Conservation (phyloP, 2,113 vertebrate species). For the Cranoglanis bouderius region DNA sequence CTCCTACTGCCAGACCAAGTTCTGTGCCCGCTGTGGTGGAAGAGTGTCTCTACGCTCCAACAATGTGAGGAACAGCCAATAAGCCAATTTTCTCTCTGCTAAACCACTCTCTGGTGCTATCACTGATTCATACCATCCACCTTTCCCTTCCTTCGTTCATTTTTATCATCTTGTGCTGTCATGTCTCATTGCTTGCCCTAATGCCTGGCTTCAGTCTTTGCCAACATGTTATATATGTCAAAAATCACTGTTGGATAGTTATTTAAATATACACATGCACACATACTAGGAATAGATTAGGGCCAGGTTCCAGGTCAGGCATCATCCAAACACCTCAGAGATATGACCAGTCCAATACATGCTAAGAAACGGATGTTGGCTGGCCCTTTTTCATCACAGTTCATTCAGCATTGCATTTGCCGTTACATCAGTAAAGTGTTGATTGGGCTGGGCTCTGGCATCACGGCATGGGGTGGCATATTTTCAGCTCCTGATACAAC, state of each 20-base stretch:
- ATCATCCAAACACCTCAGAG: conserved; percentile 1
- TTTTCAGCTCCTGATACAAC: conserved; percentile 61
- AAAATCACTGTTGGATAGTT: neutral
- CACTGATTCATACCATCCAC: neutral
- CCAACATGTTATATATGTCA: neutral
- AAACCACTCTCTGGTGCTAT: neutral
- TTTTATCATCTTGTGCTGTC: neutral
- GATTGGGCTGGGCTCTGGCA: conserved; percentile 43
- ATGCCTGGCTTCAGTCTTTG: conserved; percentile 46
- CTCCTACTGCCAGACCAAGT: conserved; percentile 98
- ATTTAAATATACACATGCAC: neutral
- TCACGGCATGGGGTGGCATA: conserved; percentile 53
- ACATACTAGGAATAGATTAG: neutral
- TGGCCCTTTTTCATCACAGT: neutral
- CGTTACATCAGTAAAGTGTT: conserved; percentile 35
- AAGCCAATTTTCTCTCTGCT: neutral
- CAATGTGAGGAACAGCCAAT: conserved; percentile 81
- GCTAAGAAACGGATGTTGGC: neutral
- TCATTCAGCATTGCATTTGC: conserved; percentile 29
- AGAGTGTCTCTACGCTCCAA: conserved; percentile 95
- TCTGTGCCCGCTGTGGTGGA: conserved; percentile 95
- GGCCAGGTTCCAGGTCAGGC: neutral
- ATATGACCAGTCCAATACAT: neutral
- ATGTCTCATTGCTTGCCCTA: conserved; percentile 7
- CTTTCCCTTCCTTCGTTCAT: conserved; percentile 5